Percentiles rank a stretch among this genome's conserved stretches.
Conservation (phyloP, 2,113 vertebrate species). For the Pollachius pollachius region DNA sequence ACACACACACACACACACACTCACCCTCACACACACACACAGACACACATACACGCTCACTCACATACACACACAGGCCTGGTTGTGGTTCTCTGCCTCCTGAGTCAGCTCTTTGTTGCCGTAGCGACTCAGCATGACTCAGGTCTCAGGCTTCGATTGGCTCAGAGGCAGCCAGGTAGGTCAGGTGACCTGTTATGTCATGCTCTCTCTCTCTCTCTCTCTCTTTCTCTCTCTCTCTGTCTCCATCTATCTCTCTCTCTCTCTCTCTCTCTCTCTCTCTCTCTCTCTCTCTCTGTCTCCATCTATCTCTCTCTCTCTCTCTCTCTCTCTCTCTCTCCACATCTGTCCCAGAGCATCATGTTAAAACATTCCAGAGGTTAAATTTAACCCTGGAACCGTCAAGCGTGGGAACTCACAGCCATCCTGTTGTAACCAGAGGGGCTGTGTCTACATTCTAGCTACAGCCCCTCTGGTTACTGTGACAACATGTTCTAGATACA, state of each 20-base stretch:
- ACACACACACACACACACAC: background rate
- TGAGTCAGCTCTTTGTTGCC: slow-evolving; percentile 27
- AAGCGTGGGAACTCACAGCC: too few species aligned
- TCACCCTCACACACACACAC: background rate
- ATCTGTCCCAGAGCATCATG: slow-evolving; percentile 39
- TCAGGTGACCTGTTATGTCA: slow-evolving; percentile 43
- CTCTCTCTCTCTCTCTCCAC: too few species aligned
- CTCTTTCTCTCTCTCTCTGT: background rate
- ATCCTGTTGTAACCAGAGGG: too few species aligned
- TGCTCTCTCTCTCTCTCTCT: background rate
- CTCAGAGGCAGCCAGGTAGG: slow-evolving; percentile 17
- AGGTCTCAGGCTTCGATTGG: slow-evolving; percentile 36
- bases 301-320: too few species aligned
- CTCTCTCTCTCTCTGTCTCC: too few species aligned
- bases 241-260: background rate
- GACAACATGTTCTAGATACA: too few species aligned
- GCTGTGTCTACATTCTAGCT: too few species aligned
- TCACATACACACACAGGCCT: background rate
- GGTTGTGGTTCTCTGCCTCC: slow-evolving; percentile 11
- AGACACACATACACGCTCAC: slow-evolving; percentile 4
- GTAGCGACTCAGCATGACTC: slow-evolving; percentile 11
- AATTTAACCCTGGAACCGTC: slow-evolving; percentile 23
- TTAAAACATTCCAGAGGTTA: slow-evolving; percentile 38
- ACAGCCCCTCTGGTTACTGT: too few species aligned
- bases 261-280: background rate